Percentiles rank a stretch among this genome's conserved stretches.
Conservation (phyloP, 2,888 invertebrate species). For the Carcina quercana region DNA sequence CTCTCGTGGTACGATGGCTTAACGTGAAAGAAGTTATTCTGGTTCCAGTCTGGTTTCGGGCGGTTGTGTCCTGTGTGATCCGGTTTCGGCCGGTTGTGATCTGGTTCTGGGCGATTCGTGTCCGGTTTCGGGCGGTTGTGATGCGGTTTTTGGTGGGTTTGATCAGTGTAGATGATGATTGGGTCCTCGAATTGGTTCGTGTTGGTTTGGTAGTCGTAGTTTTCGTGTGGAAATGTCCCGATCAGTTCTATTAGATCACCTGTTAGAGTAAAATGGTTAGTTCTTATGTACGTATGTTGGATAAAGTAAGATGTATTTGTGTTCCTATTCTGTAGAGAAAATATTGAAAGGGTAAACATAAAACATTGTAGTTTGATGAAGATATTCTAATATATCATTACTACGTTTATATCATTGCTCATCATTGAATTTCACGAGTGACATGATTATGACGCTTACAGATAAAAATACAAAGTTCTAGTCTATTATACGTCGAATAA, state of each 20-base stretch:
- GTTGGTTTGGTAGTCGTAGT: constrained; percentile 55
- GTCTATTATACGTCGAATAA: no score
- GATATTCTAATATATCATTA: no score
- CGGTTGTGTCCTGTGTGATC: constrained; percentile 21
- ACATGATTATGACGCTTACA: no score
- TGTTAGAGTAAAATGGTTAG: no score
- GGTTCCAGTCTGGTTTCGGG: constrained; percentile 44
- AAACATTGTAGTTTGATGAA: no score
- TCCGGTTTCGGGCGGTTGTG: constrained; percentile 28
- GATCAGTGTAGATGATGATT: constrained; percentile 64
- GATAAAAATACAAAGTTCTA: no score
- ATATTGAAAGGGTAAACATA: no score
- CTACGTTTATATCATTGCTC: no score
- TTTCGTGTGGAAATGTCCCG: constrained; percentile 66
- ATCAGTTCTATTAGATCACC: constrained; percentile 70
- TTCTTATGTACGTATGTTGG: no score
- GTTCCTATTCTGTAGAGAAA: no score
- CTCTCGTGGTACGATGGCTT: constrained; percentile 67
- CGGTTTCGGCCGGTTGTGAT: constrained; percentile 31
- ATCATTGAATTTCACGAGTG: no score
- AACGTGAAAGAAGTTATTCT: constrained; percentile 56
- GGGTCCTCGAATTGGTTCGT: constrained; percentile 67
- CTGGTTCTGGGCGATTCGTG: constrained; percentile 23
- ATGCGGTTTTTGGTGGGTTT: constrained; percentile 45
- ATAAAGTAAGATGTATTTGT: no score